Evolutionary conservation across 1,140 invertebrate species (phyloP), one percentile per base, ranked within the genome.

Genomic region (Matsumurasca onukii): DNA sequence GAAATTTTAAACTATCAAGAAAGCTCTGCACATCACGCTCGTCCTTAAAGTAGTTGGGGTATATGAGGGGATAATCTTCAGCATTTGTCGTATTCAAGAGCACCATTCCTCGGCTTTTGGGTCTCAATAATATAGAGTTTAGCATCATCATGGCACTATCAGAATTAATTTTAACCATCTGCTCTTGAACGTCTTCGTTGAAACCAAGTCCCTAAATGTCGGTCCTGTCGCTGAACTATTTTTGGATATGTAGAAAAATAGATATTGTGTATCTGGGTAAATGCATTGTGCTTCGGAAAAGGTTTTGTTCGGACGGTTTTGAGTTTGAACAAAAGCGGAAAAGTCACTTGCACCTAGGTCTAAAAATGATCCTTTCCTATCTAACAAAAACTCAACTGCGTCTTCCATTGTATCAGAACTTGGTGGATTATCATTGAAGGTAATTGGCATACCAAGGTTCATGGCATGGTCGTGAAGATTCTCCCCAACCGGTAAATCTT

Each of bases 401-500:
- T n/a, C n/a, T n/a, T n/a, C n/a, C n/a, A n/a, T 39, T 9, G 17
- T 39, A 39, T 39, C 34, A 9, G 17, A 39, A 39, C 34, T 17
- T 39, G 5, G 34, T 5, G 5, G 5, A 9, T 39, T 39, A 66
- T 68, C 59, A 61, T 75, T 64, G 12, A 73, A 49, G 15, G 65
- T 61, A 31, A 73, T 69, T 13, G 69, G 34, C 2, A 65, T 20
- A 15, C 64, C 25, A 12, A 71, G 2, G 9, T 68, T 48, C 9
- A 51, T 24, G 0, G 92, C 86, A 72, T 93, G 91, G 78, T 93
- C 91, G 76, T 92, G 90, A 51, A 92, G 78, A 76, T 92, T 92
- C 70, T 90, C 84, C 0, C 90, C 90, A 1, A 86, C 84, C 0
- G 82, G 63, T 31, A 73, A 80, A 78, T 94, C 86, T 73, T 86